phyloP scores from a whole-genome alignment of 2,797 vertebrate species.

The Falco biarmicus region DNA sequence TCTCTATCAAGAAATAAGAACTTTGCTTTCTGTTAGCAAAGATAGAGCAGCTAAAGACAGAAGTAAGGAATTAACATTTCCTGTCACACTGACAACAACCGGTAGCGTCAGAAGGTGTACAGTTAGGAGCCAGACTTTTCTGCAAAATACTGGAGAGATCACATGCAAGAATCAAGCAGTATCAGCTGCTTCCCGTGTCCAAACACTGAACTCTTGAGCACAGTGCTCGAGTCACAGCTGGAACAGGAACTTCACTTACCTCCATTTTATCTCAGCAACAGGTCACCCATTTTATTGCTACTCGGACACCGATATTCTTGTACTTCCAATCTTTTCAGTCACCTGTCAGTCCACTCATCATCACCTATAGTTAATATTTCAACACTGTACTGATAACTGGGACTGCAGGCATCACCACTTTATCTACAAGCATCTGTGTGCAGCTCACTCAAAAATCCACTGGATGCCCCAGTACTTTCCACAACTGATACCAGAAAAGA shows the following conservation, averaged over 20 bases:
- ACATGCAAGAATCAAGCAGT: not conserved
- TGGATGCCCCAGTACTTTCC: not conserved
- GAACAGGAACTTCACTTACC: not conserved
- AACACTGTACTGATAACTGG: not conserved
- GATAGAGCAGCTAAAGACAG: conserved; percentile 21
- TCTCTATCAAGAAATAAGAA: conserved; percentile 1
- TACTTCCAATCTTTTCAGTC: not conserved
- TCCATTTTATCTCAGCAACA: not conserved
- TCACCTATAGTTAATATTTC: not conserved
- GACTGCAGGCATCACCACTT: not conserved
- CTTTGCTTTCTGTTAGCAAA: not conserved
- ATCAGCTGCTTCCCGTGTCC: not conserved
- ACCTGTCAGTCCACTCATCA: not conserved
- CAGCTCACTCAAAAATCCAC: not conserved
- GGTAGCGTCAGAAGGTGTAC: not conserved
- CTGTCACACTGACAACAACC: not conserved
- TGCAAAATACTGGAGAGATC: not conserved
- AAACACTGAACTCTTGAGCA: not conserved
- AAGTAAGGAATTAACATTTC: conserved; percentile 20
- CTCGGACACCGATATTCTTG: accelerated
- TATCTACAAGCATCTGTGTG: not conserved
- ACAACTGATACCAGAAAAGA: not conserved
- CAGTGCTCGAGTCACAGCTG: not conserved
- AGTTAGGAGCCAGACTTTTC: not conserved
- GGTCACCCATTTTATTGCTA: not conserved